Percentiles rank a stretch among this genome's conserved stretches.
phyloP scores from a whole-genome alignment of 1,140 invertebrate species.

The Sesamia nonagrioides region DNA sequence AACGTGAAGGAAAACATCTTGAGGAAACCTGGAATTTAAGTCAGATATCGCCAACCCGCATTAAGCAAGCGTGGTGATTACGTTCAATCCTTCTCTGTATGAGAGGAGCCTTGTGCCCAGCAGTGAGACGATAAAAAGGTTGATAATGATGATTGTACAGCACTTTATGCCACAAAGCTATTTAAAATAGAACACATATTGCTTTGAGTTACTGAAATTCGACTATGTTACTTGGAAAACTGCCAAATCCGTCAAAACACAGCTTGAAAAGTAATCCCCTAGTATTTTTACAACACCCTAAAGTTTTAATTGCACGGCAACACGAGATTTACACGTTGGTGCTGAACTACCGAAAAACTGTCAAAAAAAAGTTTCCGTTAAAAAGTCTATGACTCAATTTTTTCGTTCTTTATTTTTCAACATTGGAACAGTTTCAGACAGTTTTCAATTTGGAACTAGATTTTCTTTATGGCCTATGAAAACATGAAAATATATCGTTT shows the following conservation, averaged over 20 bases:
- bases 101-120: no score
- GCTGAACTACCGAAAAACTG: neutral
- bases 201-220: neutral
- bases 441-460: conserved; percentile 22
- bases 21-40: no score
- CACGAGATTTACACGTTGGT: conserved; percentile 29
- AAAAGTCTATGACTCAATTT: neutral
- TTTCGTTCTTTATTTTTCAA: neutral
- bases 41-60: no score
- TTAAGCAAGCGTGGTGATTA: no score
- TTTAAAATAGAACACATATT: neutral
- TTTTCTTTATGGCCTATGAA: conserved; percentile 20
- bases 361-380: conserved; percentile 22
- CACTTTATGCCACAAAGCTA: neutral
- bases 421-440: neutral
- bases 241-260: neutral
- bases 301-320: conserved; percentile 26
- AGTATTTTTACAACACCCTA: neutral
- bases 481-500: no score
- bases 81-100: no score
- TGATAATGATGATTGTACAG: no score
- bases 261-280: conserved; percentile 4
- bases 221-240: neutral
- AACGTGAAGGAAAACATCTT: no score
- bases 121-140: no score